Conservation (phyloP, 1,140 invertebrate species). For the Notospermus geniculatus region DNA sequence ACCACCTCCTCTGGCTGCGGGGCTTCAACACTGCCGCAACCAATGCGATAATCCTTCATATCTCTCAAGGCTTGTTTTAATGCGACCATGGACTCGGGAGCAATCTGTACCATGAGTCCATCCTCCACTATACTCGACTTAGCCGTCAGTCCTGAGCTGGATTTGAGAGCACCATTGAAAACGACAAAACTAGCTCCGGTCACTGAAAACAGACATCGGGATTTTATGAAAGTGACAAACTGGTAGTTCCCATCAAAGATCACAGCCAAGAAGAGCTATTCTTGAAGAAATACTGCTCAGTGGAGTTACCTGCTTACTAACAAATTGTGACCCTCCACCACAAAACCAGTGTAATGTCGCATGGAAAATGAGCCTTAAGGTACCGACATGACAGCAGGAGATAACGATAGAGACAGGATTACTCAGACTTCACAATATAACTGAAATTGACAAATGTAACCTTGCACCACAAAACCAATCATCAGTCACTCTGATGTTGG, state of each 20-base stretch:
- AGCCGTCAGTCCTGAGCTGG: constrained; percentile 73
- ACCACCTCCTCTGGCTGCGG: constrained; percentile 70
- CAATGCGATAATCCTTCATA: constrained; percentile 64
- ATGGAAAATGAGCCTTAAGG: too few relatives aligned
- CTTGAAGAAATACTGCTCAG: constrained; percentile 7
- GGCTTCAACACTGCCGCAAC: constrained; percentile 58
- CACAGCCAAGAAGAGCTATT: background rate
- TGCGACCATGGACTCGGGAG: constrained; percentile 73
- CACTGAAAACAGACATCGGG: constrained; percentile 32
- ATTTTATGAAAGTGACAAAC: constrained; percentile 10
- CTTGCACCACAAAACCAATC: too few relatives aligned
- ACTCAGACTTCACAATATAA: too few relatives aligned
- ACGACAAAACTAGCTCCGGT: constrained; percentile 79
- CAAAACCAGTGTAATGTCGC: too few relatives aligned
- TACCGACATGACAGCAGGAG: too few relatives aligned
- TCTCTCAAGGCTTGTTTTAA: constrained; percentile 72
- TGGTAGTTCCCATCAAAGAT: background rate
- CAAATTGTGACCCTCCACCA: too few relatives aligned
- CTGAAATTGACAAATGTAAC: too few relatives aligned
- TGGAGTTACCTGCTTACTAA: too few relatives aligned
- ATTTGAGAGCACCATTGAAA: constrained; percentile 83
- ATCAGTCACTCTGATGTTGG: too few relatives aligned
- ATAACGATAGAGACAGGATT: too few relatives aligned
- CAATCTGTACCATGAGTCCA: constrained; percentile 84
- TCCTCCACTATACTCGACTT: constrained; percentile 89